Percentiles rank a stretch among this genome's conserved stretches.
Conservation (phyloP, 2,113 vertebrate species). For the Sinosuthora webbiana region DNA sequence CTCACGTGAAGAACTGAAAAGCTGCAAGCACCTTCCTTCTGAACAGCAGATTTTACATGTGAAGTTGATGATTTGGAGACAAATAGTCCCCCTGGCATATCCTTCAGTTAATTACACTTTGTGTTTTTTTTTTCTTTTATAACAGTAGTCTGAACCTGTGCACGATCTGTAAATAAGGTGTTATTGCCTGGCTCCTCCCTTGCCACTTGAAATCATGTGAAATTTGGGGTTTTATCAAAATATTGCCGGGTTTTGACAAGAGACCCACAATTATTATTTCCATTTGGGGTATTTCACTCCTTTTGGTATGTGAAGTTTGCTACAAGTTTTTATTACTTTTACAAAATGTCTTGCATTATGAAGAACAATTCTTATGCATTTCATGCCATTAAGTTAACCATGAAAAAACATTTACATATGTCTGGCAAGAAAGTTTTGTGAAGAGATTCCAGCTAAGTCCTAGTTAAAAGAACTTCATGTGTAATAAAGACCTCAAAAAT, state of each 20-base stretch:
- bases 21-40: neutral
- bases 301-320: neutral
- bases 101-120: neutral
- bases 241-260: neutral
- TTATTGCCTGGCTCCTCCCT: neutral
- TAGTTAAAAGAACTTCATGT: conserved; percentile 76
- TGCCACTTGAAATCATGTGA: neutral
- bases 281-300: neutral
- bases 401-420: conserved; percentile 73
- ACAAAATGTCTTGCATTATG: neutral
- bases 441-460: conserved; percentile 78
- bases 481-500: conserved; percentile 86
- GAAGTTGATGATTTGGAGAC: neutral
- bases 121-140: neutral
- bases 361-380: conserved; percentile 59
- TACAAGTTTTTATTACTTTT: neutral
- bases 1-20: neutral
- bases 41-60: neutral
- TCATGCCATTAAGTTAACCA: conserved; percentile 73
- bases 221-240: neutral
- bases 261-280: neutral
- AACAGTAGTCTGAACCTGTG: neutral
- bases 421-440: conserved; percentile 80
- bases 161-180: neutral
- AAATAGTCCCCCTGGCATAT: neutral